Conservation (phyloP, 2,888 invertebrate genomes). For the Apoderus coryli region DNA sequence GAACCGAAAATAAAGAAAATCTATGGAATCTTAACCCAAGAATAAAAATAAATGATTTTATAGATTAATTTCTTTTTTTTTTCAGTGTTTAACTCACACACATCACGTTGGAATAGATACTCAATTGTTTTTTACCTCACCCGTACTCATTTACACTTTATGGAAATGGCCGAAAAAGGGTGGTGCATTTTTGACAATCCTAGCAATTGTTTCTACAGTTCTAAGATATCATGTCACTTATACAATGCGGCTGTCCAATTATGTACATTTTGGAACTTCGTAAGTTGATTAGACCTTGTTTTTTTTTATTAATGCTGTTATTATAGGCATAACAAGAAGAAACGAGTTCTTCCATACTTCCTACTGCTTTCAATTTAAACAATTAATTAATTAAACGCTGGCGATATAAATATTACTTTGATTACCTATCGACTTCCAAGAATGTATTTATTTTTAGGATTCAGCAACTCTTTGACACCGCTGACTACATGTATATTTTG, state of each 20-base stretch:
- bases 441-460: slow-evolving; percentile 33
- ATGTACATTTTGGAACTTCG: slow-evolving; percentile 54
- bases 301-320: too few species aligned
- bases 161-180: slow-evolving; percentile 48
- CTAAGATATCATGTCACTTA: slow-evolving; percentile 48
- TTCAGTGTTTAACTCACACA: slow-evolving; percentile 53
- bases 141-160: slow-evolving; percentile 40
- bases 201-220: slow-evolving; percentile 42
- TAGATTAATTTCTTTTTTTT: too few species aligned
- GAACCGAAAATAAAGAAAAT: too few species aligned
- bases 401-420: neutral
- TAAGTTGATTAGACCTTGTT: slow-evolving; percentile 31
- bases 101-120: slow-evolving; percentile 59
- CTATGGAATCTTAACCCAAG: too few species aligned
- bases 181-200: slow-evolving; percentile 29
- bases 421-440: neutral
- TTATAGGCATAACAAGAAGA: too few species aligned
- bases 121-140: slow-evolving; percentile 48
- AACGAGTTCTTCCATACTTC: neutral
- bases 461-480: slow-evolving; percentile 49
- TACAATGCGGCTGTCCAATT: slow-evolving; percentile 44
- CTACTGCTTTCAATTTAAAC: neutral
- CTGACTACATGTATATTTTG: slow-evolving; percentile 51
- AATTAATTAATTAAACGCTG: neutral
- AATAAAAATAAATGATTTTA: too few species aligned